Evolutionary conservation across 2,888 invertebrate species (phyloP).

Genomic region (Neelides folsomi): DNA sequence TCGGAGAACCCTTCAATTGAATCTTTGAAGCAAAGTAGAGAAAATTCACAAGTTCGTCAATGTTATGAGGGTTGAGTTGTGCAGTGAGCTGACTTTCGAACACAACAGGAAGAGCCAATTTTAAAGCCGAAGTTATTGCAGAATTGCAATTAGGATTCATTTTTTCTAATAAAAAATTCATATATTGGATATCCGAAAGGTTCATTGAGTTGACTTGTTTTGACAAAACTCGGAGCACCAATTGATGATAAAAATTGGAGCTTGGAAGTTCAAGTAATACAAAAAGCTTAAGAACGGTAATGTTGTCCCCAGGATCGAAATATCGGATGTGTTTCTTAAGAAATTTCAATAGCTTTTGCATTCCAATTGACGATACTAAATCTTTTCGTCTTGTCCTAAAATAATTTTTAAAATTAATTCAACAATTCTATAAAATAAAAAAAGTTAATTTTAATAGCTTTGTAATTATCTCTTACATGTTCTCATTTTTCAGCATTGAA

Average conservation of each 20-base stretch:
- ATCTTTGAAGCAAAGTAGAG: conserved; percentile 44
- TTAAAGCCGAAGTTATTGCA: conserved; percentile 51
- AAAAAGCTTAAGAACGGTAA: conserved; percentile 49
- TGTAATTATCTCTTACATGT: too few species aligned
- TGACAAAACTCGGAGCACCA: conserved; percentile 50
- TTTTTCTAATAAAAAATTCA: conserved; percentile 46
- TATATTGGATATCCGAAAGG: conserved; percentile 49
- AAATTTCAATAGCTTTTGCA: conserved; percentile 46
- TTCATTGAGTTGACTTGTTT: conserved; percentile 49
- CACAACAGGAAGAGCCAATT: conserved; percentile 51
- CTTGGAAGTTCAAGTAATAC: conserved; percentile 47
- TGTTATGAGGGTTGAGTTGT: conserved; percentile 47
- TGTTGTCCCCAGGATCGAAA: conserved; percentile 44
- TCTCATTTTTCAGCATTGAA: too few species aligned
- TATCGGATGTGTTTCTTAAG: conserved; percentile 45
- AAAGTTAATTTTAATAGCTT: too few species aligned
- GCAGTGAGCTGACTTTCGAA: conserved; percentile 50
- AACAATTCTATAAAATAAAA: too few species aligned
- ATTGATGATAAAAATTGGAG: conserved; percentile 48
- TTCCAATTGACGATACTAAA: conserved; percentile 37
- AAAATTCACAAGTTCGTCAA: conserved; percentile 44
- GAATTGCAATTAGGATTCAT: conserved; percentile 10
- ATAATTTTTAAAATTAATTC: too few species aligned
- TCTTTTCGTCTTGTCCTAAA: too few species aligned
- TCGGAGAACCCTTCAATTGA: conserved; percentile 42